phyloP scores from a whole-genome alignment of 2,797 vertebrate genomes.

The Cyclopterus lumpus region DNA sequence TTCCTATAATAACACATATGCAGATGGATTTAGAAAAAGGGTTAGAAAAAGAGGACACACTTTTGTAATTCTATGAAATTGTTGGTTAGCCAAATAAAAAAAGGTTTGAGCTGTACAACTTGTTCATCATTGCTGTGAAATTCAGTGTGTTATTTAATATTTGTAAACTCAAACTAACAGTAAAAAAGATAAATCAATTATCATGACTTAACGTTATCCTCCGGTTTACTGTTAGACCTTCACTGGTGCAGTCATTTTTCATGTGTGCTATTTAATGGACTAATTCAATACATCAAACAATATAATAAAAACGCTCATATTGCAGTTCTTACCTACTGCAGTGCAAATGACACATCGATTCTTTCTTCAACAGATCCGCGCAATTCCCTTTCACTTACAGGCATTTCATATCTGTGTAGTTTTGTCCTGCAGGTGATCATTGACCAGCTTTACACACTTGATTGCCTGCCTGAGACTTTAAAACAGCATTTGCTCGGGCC shows the following conservation, averaged over 20 bases:
- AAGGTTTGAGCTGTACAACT: background rate
- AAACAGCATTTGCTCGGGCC: slow-evolving; percentile 38
- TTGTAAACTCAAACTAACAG: background rate
- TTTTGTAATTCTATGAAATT: slow-evolving; percentile 12
- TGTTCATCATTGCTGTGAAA: slow-evolving; percentile 6
- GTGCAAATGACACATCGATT: slow-evolving; percentile 19
- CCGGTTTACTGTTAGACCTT: background rate
- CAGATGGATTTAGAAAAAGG: slow-evolving; percentile 24
- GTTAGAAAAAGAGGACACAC: background rate
- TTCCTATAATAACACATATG: background rate
- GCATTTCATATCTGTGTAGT: slow-evolving; percentile 40
- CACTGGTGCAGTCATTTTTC: background rate
- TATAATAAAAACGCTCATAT: background rate
- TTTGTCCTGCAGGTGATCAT: slow-evolving; percentile 70
- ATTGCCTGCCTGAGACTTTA: slow-evolving; percentile 73
- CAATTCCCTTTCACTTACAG: slow-evolving; percentile 8
- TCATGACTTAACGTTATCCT: background rate
- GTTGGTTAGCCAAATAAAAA: slow-evolving; percentile 3
- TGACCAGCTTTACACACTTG: slow-evolving; percentile 72
- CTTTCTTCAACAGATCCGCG: background rate
- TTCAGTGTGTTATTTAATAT: background rate
- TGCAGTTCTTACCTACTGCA: background rate
- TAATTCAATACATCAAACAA: background rate
- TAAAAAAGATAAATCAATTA: background rate
- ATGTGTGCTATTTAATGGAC: background rate